A percentile compares a stretch with the other conserved stretches of the same genome.
phyloP scores from a whole-genome alignment of 2,888 invertebrate species.

The Bugulina stolonifera region DNA sequence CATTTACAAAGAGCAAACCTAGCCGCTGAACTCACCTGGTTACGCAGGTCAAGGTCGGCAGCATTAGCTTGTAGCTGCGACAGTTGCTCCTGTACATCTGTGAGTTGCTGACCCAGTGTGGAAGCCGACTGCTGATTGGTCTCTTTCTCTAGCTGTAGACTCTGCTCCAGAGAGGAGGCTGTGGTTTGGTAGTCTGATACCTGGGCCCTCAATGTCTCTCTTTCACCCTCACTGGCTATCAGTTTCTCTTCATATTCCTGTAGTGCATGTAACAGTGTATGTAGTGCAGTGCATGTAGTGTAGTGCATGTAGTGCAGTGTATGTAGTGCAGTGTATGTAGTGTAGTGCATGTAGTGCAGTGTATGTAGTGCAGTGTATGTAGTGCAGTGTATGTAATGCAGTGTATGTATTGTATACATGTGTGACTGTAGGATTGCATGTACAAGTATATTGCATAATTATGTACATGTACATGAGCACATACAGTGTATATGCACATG shows the following conservation, averaged over 20 bases:
- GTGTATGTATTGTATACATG: no score
- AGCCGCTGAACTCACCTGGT: no score
- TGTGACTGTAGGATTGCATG: no score
- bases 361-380: no score
- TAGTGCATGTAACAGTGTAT: not conserved
- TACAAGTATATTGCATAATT: no score
- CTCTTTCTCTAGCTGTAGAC: conserved; percentile 27
- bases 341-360: not conserved
- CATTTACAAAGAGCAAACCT: no score
- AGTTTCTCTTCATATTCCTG: conserved; percentile 49
- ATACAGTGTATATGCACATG: not conserved
- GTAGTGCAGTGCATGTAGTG: no score
- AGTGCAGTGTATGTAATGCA: no score
- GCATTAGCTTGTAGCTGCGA: not conserved
- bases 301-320: no score
- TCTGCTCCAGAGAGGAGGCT: conserved; percentile 27
- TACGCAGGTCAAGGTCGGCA: not conserved
- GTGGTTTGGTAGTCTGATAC: conserved; percentile 32
- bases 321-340: no score
- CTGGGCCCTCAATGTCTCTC: conserved; percentile 35
- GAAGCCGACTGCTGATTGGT: conserved; percentile 28
- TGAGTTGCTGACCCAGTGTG: conserved; percentile 27
- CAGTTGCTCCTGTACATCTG: conserved; percentile 1
- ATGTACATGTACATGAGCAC: not conserved
- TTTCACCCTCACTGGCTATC: conserved; percentile 40